Base-by-base conservation (phyloP, 2,797 vertebrate species). In the Sebastolobus alascanus region DNA sequence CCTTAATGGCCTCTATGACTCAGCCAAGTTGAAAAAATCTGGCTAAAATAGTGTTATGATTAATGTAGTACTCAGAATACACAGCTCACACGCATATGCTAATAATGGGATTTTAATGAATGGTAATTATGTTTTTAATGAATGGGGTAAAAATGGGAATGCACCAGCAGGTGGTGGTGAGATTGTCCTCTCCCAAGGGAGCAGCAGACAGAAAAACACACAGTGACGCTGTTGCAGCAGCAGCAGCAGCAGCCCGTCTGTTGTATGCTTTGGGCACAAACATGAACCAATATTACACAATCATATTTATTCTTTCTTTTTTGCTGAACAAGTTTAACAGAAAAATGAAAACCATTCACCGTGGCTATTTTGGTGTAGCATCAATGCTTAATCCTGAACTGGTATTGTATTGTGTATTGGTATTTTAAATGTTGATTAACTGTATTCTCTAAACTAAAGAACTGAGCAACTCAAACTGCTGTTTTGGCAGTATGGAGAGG, bases 61-160 rank as follows among this genome's bases (percentile, higher is more conserved):
- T 73, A 8, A 69, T 83, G 79, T 8, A 71, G 73, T 71, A 63
- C 67, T 68, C 67, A 74, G 8, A 27, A 58, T 27, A 60, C 16
- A 33, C 79, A 61, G 60, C n/a, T 60, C 6, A 72, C 18, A 50
- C 38, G 33, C 66, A 59, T 52, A 68, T 6, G 16, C 13, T 56
- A 37, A 70, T 83, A 68, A 88, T 73, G 63, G 63, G 65, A 64
- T 70, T 77, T 2, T 81, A 73, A 90, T 83, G 67, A 81, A 76
- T 68, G 68, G 66, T 79, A 76, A 84, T 77, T 38, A 38, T 55
- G 60, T 67, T 79, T 88, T 84, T 78, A 77, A 89, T 73, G 78
- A 75, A 68, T 69, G 46, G 46, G 27, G n/a, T 4, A 58, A 50
- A 50, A 65, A 5, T 31, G 37, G 69, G 33, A 52, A n/a, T 2